Base-by-base conservation (phyloP, 2,888 invertebrate genomes). In the Petrolisthes manimaculis region DNA sequence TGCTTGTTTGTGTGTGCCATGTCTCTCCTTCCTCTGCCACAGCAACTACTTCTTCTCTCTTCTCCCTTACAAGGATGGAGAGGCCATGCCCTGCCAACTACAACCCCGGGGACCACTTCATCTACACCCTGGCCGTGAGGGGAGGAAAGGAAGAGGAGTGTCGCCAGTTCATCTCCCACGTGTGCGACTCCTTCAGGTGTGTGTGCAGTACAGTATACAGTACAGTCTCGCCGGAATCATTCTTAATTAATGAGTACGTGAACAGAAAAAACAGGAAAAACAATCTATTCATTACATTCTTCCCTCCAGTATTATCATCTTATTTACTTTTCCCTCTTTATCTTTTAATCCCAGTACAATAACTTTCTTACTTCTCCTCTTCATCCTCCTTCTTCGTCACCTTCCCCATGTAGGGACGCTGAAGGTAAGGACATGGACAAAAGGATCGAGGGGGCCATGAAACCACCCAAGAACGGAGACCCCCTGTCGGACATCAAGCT, bases 31-130 rank as follows among this genome's bases (percentile, higher is more conserved):
- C 18, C 54, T 21, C 1, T 55, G 79, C 53, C 56, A 12, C 74
- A 67, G 18, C 18, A 18, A 67, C 21, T 24, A 21, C n/a, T 8
- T 2, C 24, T 2, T 79, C 21, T 18, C 55, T 0, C 55, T 55
- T 9, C 55, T 14, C 61, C 5, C 67, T 9, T 51, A 6, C 3
- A 83, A 87, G 87, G 69, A 12, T 87, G 79, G 87, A 87, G 83
- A 37, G 84, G 0, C 87, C 87, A 4, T 97, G 97, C 93, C 98
- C 98, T 0, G 95, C 95, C 3, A 97, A 98, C 93, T 98, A 97
- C 93, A 98, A 98, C 93, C 98, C 98, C 4, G 98, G 98, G 0
- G 98, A 99, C 93, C 97, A 97, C 93, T 98, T 96, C 93, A 96
- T 99, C 82, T 97, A 98, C 92, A 95, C 97, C 3, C 93, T 98